phyloP scores from a whole-genome alignment of 2,113 vertebrate genomes.

The Hippotragus niger region DNA sequence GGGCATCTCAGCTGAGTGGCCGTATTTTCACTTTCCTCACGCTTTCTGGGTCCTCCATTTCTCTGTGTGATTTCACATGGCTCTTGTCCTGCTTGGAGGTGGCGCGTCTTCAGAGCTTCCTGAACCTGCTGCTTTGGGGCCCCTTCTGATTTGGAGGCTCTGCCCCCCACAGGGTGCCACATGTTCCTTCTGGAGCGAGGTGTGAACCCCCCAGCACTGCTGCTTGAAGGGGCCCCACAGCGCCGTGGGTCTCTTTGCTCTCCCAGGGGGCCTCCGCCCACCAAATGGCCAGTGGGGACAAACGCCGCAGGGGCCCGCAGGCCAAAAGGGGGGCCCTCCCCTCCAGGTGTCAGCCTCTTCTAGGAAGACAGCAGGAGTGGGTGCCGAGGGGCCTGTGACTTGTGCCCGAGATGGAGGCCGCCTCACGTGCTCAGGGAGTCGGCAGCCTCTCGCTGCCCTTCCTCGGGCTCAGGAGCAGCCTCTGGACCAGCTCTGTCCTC shows the following conservation, averaged over 20 bases:
- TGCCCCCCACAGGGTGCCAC: too few species aligned
- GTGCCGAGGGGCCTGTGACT: neutral
- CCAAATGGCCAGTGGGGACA: neutral
- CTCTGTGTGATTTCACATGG: neutral
- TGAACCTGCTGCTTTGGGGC: neutral
- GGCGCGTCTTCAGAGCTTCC: neutral
- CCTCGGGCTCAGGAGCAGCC: neutral
- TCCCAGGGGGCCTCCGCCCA: neutral
- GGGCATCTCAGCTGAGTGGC: neutral
- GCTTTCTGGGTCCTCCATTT: neutral
- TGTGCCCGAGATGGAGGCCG: neutral
- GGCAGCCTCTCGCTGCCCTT: neutral
- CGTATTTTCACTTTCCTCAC: neutral
- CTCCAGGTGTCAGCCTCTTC: neutral
- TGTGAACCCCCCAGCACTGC: neutral
- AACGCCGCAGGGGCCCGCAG: neutral
- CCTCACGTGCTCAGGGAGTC: neutral
- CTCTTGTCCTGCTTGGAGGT: neutral
- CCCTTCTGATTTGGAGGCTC: neutral
- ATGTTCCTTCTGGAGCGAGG: neutral
- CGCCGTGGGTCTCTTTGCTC: neutral
- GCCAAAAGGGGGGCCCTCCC: neutral
- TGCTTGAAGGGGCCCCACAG: rapidly evolving
- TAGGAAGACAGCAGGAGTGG: neutral
- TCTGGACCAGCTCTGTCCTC: neutral